Base-by-base conservation (phyloP, 2,888 invertebrate species). In the Metellina segmentata region DNA sequence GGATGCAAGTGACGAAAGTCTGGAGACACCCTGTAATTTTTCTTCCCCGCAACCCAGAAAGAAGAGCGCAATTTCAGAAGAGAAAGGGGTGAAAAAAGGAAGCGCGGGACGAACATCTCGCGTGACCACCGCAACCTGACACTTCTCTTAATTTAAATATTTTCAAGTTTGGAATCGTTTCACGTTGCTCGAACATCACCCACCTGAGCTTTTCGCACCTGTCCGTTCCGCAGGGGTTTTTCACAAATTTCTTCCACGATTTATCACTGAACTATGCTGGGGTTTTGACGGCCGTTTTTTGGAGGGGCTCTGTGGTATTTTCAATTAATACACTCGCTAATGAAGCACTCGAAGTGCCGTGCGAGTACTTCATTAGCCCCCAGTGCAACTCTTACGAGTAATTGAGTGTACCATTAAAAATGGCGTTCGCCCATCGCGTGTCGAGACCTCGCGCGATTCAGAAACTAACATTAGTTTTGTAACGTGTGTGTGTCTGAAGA, bases 201-300 rank as follows among this genome's bases (percentile, higher is more conserved):
- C 89, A 89, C 83, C 89, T 89, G 89, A 89, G 78, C 71, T 72
- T 71, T 89, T 89, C 89, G 83, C 89, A 89, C 89, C 72, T 89
- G 82, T 19, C 61, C 16, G 61, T 16, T 7, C 34, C n/a, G 34
- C 49, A 61, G 61, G 79, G 79, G 61, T 34, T 79, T 20, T 79
- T 61, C 79, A 53, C 79, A 79, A 61, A 61, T 79, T 79, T 61
- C 13, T 69, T 13, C 16, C 61, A 79, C 34, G 16, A 79, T 79
- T 79, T 79, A 79, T 79, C 79, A 69, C 9, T 1, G 61, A 61
- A 61, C 61, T 61, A 7, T 16, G 61, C 61, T 61, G 16, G 61
- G 61, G 16, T 16, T 61, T 61, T 11, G 61, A 61, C 61, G 61
- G 6, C 5, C 16, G 61, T 34, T 34, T 34, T 34, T 61, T 61